Evolutionary conservation across 1,140 invertebrate genomes (phyloP).

Genomic region (Drosophila ananassae): DNA sequence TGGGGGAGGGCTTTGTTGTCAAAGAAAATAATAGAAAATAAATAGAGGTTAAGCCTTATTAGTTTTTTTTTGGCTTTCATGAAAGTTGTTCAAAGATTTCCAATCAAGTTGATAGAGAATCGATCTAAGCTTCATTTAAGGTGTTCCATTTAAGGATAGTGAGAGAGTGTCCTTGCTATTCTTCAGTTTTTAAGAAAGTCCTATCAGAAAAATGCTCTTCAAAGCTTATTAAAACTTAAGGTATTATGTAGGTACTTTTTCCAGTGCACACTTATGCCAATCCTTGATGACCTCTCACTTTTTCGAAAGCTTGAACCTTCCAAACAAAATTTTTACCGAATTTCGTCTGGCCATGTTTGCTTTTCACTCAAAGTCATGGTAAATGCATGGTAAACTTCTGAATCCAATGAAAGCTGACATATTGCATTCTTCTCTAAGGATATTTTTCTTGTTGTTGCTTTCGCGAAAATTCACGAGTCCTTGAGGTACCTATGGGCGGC

Average conservation of each 20-base stretch:
- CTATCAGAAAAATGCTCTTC: too few relatives aligned
- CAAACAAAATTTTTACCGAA: background rate
- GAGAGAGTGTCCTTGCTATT: too few relatives aligned
- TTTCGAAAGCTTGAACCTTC: background rate
- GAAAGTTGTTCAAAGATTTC: background rate
- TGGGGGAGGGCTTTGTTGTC: background rate
- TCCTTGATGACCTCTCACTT: constrained; percentile 13
- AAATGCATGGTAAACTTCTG: background rate
- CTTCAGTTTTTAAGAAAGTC: too few relatives aligned
- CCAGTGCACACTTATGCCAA: background rate
- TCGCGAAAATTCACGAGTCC: constrained; percentile 18
- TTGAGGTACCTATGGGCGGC: constrained; percentile 10
- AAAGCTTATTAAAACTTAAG: too few relatives aligned
- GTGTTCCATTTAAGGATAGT: background rate
- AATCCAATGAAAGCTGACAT: constrained; percentile 33
- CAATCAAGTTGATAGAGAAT: too few relatives aligned
- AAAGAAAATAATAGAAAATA: background rate
- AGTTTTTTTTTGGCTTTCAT: background rate
- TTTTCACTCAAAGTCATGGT: constrained; percentile 21
- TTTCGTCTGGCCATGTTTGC: constrained; percentile 14
- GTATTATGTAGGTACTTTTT: too few relatives aligned
- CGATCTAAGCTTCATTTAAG: background rate
- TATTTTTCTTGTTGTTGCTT: background rate
- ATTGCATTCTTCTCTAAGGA: constrained; percentile 15
- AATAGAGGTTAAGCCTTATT: background rate